Percentiles rank a stretch among this genome's conserved stretches.
phyloP scores from a whole-genome alignment of 2,113 vertebrate species.

The Aldabrachelys gigantea region DNA sequence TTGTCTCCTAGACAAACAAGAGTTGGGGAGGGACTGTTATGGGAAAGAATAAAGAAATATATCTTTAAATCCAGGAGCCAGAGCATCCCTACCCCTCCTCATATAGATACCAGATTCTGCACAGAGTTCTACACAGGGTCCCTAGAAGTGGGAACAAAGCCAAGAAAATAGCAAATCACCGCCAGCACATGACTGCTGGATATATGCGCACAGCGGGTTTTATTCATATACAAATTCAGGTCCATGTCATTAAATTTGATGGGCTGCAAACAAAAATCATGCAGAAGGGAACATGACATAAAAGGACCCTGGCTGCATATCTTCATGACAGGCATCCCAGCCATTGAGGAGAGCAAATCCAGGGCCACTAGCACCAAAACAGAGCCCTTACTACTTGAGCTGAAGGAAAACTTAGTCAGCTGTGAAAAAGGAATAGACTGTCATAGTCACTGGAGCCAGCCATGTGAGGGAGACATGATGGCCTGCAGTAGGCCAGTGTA shows the following conservation, averaged over 20 bases:
- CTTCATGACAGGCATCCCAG: neutral
- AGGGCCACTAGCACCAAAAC: neutral
- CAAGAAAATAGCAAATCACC: neutral
- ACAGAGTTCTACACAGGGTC: neutral
- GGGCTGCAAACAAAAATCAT: neutral
- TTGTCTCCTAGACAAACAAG: neutral
- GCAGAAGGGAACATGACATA: neutral
- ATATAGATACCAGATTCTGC: neutral
- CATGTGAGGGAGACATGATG: neutral
- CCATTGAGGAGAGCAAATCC: neutral
- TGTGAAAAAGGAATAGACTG: neutral
- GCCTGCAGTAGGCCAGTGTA: too few species aligned
- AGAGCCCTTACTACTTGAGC: neutral
- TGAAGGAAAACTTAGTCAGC: neutral
- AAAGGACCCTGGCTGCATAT: neutral
- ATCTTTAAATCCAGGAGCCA: neutral
- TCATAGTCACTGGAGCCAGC: neutral
- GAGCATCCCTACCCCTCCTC: neutral
- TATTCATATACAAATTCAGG: neutral
- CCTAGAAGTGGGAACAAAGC: neutral
- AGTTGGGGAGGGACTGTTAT: neutral
- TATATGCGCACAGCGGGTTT: neutral
- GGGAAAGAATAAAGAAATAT: neutral
- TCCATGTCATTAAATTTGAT: neutral
- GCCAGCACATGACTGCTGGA: neutral